phyloP scores from a whole-genome alignment of 2,113 vertebrate species.

The Phasianus colchicus region DNA sequence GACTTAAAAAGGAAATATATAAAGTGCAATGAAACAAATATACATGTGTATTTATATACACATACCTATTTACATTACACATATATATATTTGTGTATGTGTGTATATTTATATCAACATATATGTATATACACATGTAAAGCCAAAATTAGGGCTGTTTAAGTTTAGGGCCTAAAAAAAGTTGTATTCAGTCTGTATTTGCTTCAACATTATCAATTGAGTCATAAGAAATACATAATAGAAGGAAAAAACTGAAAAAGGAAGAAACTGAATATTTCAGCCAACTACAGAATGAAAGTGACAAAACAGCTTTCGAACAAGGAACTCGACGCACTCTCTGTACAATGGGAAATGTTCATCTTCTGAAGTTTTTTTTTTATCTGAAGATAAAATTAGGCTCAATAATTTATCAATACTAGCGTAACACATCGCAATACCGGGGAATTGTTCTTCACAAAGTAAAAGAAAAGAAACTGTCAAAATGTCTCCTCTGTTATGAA shows the following conservation, averaged over 20 bases:
- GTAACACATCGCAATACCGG: neutral
- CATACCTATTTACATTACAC: too few species aligned
- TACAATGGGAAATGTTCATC: neutral
- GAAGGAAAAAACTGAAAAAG: neutral
- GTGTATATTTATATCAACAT: too few species aligned
- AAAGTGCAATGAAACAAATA: neutral
- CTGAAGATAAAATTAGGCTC: neutral
- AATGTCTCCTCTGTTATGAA: neutral
- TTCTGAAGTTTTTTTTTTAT: too few species aligned
- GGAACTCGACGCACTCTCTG: neutral
- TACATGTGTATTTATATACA: neutral
- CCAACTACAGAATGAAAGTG: neutral
- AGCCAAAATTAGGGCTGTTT: slow-evolving; percentile 20
- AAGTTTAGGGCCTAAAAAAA: slow-evolving; percentile 50
- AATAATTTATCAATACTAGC: neutral
- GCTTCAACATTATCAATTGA: slow-evolving; percentile 21
- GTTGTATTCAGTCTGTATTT: slow-evolving; percentile 26
- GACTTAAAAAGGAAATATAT: neutral
- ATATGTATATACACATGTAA: neutral
- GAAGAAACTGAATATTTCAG: neutral
- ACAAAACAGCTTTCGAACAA: neutral
- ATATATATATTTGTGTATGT: too few species aligned
- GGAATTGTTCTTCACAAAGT: neutral
- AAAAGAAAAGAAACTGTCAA: neutral
- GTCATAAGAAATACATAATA: slow-evolving; percentile 26